These are phyloP conservation scores for Avahi laniger DNA, from an alignment of 2,797 vertebrate genomes.

Conservation along the genomic window DNA sequence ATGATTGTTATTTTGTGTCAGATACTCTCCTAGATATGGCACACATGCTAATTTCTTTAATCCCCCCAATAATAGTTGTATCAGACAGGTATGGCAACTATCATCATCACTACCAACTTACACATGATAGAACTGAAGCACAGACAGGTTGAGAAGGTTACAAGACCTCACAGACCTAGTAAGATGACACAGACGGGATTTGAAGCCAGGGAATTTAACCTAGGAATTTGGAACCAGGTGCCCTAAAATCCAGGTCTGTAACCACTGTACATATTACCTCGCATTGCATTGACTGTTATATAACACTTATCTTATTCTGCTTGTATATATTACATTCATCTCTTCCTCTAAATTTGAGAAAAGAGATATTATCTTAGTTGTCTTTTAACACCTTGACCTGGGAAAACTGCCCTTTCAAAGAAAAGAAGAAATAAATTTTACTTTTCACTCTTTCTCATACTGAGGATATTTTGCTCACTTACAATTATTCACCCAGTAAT, in stretches of 20 bases:
- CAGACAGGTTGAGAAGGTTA: background rate
- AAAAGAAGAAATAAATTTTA: background rate
- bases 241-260: background rate
- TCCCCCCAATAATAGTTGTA: background rate
- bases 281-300: background rate
- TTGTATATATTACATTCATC: background rate
- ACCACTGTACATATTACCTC: background rate
- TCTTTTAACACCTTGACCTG: background rate
- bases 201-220: background rate
- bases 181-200: background rate
- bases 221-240: rapidly evolving
- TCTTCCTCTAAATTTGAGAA: background rate
- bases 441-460: background rate
- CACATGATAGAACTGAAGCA: background rate
- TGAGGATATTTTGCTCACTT: background rate
- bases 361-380: background rate
- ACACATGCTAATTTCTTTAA: background rate
- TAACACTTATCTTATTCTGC: background rate
- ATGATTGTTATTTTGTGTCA: background rate
- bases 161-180: background rate
- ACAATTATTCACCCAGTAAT: background rate
- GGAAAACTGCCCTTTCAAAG: background rate
- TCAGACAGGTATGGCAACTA: rapidly evolving
- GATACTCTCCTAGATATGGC: background rate
- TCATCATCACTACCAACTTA: background rate